Evolutionary conservation across 2,888 invertebrate genomes (phyloP).

Genomic region (Cataglyphis albicans): DNA sequence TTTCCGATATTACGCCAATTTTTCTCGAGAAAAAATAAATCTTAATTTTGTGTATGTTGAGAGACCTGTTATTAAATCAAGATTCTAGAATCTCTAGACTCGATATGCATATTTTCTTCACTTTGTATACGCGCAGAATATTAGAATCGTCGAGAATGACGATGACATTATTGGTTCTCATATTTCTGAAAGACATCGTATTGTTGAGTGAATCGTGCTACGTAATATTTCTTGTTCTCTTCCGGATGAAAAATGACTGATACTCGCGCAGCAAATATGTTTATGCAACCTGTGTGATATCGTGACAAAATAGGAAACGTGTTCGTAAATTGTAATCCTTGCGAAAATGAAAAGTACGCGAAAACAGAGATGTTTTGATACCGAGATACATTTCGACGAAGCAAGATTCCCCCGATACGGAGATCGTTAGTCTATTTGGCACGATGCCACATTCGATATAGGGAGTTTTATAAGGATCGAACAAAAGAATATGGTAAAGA

Average conservation of each 20-base stretch:
- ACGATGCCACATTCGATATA: slow-evolving; percentile 34
- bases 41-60: slow-evolving; percentile 2
- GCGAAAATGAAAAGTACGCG: neutral
- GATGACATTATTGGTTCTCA: neutral
- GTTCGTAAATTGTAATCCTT: neutral
- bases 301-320: neutral
- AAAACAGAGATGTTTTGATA: neutral
- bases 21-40: neutral
- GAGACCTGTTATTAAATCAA: neutral
- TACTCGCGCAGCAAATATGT: neutral
- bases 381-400: neutral
- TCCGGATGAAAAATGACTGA: neutral
- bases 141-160: slow-evolving; percentile 17
- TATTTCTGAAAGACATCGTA: neutral
- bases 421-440: slow-evolving; percentile 11
- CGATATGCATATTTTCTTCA: neutral
- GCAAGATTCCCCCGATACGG: neutral
- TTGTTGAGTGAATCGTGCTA: neutral
- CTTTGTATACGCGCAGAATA: neutral
- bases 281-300: neutral
- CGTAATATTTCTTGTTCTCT: neutral
- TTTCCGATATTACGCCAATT: neutral
- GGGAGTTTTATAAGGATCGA: neutral
- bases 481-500: neutral
- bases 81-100: no score